Evolutionary conservation across 2,888 invertebrate genomes (phyloP).

Genomic region (Trichogramma dendrolimi): DNA sequence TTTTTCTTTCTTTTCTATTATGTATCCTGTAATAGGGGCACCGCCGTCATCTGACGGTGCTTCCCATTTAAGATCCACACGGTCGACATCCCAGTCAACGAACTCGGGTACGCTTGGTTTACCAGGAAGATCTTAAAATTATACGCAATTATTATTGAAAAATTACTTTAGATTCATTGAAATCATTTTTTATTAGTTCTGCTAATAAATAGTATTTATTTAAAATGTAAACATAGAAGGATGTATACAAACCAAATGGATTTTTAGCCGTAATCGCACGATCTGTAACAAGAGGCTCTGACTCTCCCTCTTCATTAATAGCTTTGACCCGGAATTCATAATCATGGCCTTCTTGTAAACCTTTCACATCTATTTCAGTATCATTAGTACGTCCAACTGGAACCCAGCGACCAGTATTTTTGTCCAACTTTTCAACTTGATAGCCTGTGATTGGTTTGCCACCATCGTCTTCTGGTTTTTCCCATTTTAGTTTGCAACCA

Average conservation of each 20-base stretch:
- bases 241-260: constrained; percentile 71
- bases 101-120: constrained; percentile 84
- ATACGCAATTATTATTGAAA: neutral
- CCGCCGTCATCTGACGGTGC: constrained; percentile 75
- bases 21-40: constrained; percentile 76
- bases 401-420: constrained; percentile 86
- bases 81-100: constrained; percentile 84
- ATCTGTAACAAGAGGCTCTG: constrained; percentile 91
- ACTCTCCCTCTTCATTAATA: constrained; percentile 91
- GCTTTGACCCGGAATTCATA: constrained; percentile 93
- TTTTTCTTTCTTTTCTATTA: constrained; percentile 86
- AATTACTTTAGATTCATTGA: neutral
- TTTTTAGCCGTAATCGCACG: constrained; percentile 88
- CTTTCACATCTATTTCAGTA: constrained; percentile 82
- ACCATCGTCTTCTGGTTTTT: constrained; percentile 91
- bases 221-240: neutral
- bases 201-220: neutral
- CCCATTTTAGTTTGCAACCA: constrained; percentile 87
- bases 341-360: constrained; percentile 85
- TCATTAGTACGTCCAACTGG: constrained; percentile 85
- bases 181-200: neutral
- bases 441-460: constrained; percentile 91
- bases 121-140: constrained; percentile 66
- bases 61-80: constrained; percentile 81
- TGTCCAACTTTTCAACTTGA: constrained; percentile 89